phyloP scores from a whole-genome alignment of 2,113 vertebrate species.

The Dinomys branickii region DNA sequence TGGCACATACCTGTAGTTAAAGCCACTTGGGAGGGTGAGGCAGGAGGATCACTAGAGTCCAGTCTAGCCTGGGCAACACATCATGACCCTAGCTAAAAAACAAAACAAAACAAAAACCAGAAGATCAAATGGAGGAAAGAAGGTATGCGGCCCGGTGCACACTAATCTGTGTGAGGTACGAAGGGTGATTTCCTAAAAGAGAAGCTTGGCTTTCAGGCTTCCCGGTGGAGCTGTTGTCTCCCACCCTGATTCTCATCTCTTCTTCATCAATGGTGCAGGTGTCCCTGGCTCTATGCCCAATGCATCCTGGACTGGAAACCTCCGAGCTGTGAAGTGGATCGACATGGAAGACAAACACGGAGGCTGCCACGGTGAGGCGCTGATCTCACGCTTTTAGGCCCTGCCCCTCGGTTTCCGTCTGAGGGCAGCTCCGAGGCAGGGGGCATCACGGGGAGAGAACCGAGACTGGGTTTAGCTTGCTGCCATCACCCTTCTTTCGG shows the following conservation, averaged over 20 bases:
- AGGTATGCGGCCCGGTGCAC: background rate
- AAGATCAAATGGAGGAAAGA: background rate
- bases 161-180: background rate
- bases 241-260: background rate
- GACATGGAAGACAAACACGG: slow-evolving; percentile 82
- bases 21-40: background rate
- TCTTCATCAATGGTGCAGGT: slow-evolving; percentile 68
- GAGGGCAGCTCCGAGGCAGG: background rate
- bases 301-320: slow-evolving; percentile 81
- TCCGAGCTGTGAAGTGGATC: slow-evolving; percentile 85
- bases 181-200: background rate
- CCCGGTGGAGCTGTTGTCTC: background rate
- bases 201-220: background rate
- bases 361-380: slow-evolving; percentile 84
- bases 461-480: background rate
- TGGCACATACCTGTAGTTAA: background rate
- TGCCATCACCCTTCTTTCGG: background rate
- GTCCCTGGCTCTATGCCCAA: slow-evolving; percentile 86
- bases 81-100: background rate
- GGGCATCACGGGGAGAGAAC: background rate
- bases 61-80: background rate
- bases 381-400: background rate
- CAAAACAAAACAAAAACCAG: background rate
- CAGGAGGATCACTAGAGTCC: background rate
- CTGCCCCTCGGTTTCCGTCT: background rate